These are phyloP conservation scores for Micronycteris hirsuta DNA, from an alignment of 2,113 vertebrate genomes.

Conservation along the genomic window DNA sequence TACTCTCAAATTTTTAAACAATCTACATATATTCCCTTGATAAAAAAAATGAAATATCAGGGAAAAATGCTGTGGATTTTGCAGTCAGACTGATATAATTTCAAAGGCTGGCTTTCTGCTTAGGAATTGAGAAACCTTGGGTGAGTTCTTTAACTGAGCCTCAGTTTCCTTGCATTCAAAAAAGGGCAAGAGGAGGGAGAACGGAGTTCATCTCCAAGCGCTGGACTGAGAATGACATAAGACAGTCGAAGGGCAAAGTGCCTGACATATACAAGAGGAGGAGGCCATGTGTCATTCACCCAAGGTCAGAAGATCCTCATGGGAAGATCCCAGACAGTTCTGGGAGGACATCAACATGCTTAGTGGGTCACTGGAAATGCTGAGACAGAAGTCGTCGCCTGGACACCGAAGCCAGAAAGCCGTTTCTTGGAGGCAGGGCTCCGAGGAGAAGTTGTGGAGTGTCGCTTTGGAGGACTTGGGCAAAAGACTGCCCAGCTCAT, in stretches of 20 bases:
- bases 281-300: rapidly evolving
- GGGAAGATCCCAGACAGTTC: neutral
- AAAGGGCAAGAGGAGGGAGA: neutral
- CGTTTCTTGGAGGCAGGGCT: rapidly evolving
- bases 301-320: neutral
- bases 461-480: neutral
- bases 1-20: neutral
- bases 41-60: neutral
- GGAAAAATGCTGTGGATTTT: neutral
- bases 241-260: rapidly evolving
- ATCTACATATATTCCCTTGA: neutral
- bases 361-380: neutral
- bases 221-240: neutral
- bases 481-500: neutral
- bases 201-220: neutral
- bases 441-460: neutral
- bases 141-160: neutral
- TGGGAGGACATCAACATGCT: rapidly evolving
- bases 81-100: neutral
- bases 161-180: neutral
- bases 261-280: rapidly evolving
- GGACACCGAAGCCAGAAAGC: neutral
- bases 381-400: neutral
- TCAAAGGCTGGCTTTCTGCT: neutral
- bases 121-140: neutral